Conservation (phyloP, 2,888 invertebrate genomes). For the Amphipoea oculea region DNA sequence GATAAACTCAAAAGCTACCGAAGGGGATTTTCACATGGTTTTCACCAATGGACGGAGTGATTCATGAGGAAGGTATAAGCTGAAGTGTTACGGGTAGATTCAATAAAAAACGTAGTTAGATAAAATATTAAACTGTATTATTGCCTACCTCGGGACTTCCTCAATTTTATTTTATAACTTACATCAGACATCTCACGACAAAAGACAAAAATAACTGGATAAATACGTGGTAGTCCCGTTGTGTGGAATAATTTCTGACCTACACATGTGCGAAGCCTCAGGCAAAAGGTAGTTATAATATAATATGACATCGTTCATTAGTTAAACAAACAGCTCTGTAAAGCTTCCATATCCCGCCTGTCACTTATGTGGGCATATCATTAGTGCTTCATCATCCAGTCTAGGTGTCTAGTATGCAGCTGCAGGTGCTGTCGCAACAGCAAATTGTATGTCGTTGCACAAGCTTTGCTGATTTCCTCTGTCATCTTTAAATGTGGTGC, state of each 20-base stretch:
- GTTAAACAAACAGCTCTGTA: not conserved
- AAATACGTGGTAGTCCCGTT: no score
- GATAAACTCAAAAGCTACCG: not conserved
- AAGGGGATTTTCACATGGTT: not conserved
- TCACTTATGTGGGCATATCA: conserved; percentile 9
- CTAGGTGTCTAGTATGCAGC: not conserved
- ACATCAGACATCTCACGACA: no score
- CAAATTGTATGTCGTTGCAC: conserved; percentile 14
- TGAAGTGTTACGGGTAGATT: no score
- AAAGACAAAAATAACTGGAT: no score
- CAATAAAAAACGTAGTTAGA: no score
- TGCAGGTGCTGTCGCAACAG: not conserved
- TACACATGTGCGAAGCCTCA: no score
- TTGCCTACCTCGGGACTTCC: no score
- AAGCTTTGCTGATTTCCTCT: not conserved
- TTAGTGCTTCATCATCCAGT: conserved; percentile 15
- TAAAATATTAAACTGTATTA: no score
- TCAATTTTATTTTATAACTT: no score
- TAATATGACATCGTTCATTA: not conserved
- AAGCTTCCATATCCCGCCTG: conserved; percentile 1
- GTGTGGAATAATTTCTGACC: no score
- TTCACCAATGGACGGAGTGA: not conserved
- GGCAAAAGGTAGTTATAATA: not conserved
- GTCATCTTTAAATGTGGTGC: not conserved
- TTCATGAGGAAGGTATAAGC: not conserved